Percentiles rank a stretch among this genome's conserved stretches.
Evolutionary conservation across 2,888 invertebrate genomes (phyloP).

Genomic region (Cecidostiba fungosa): DNA sequence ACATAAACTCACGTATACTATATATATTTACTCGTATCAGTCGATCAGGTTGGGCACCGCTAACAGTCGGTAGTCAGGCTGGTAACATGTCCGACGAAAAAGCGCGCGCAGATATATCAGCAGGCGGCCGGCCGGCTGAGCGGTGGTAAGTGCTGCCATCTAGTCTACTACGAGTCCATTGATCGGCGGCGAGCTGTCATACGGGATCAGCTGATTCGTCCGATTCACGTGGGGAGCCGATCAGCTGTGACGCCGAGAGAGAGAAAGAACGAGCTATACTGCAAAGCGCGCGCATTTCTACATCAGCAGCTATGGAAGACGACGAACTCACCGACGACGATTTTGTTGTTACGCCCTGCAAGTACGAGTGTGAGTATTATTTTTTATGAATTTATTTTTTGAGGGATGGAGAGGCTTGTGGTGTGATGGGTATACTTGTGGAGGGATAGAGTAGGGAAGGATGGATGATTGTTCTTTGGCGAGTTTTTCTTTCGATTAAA

Average conservation of each 20-base stretch:
- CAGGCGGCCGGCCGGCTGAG: slow-evolving; percentile 28
- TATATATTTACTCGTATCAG: slow-evolving; percentile 18
- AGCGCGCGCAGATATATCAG: slow-evolving; percentile 52
- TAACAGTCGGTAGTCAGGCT: slow-evolving; percentile 55
- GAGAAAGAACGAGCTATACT: neutral
- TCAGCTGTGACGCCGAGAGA: slow-evolving; percentile 74
- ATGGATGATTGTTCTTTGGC: neutral
- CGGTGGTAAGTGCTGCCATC: slow-evolving; percentile 67
- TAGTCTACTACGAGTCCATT: slow-evolving; percentile 66
- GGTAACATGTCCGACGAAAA: slow-evolving; percentile 59
- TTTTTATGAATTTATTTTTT: neutral
- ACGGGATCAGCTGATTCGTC: slow-evolving; percentile 76
- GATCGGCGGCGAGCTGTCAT: slow-evolving; percentile 70
- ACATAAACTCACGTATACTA: neutral
- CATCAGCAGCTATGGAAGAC: slow-evolving; percentile 64
- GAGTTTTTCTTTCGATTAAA: neutral
- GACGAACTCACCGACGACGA: slow-evolving; percentile 83
- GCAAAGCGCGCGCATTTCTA: neutral
- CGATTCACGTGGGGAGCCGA: slow-evolving; percentile 73
- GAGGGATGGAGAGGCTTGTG: neutral
- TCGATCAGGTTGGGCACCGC: slow-evolving; percentile 59
- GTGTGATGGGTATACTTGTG: neutral
- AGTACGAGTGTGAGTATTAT: slow-evolving; percentile 90
- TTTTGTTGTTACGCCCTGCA: slow-evolving; percentile 84
- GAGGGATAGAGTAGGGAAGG: neutral